phyloP scores from a whole-genome alignment of 2,888 invertebrate species.

The Coenonympha arcania region DNA sequence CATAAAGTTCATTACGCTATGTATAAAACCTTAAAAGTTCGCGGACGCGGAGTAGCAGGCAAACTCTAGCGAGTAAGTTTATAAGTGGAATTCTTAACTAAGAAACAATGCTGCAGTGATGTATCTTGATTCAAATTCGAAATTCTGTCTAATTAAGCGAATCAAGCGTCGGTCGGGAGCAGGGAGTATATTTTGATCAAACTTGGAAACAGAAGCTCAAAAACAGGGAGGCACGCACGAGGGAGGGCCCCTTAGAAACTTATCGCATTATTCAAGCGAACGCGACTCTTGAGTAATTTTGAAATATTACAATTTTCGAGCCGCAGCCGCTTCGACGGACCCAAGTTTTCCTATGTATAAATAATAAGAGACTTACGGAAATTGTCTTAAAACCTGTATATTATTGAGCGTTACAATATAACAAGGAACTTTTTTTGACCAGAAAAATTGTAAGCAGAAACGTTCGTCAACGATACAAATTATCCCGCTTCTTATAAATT shows the following conservation, averaged over 20 bases:
- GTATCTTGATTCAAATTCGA: constrained; percentile 5
- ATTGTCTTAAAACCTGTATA: neutral
- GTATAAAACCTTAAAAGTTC: too few relatives aligned
- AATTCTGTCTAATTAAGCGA: constrained; percentile 34
- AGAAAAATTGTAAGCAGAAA: too few relatives aligned
- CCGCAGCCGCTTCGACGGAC: constrained; percentile 50
- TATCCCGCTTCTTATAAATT: too few relatives aligned
- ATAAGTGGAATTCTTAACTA: neutral
- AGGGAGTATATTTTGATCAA: constrained; percentile 66
- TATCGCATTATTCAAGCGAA: constrained; percentile 72
- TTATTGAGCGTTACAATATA: neutral
- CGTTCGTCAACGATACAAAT: too few relatives aligned
- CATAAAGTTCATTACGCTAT: too few relatives aligned
- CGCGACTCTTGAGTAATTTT: constrained; percentile 75
- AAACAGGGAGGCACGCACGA: constrained; percentile 63
- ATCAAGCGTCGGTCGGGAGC: constrained; percentile 32
- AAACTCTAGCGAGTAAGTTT: too few relatives aligned
- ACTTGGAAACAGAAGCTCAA: constrained; percentile 67
- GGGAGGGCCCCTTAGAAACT: constrained; percentile 54
- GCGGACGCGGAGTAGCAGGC: too few relatives aligned
- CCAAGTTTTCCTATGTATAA: constrained; percentile 26
- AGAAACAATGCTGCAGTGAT: neutral
- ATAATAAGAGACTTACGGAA: constrained; percentile 6
- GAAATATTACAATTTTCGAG: constrained; percentile 74
- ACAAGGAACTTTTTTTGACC: too few relatives aligned